These are phyloP conservation scores for Anticlea derivata DNA, from an alignment of 2,888 invertebrate species.

Conservation along the genomic window DNA sequence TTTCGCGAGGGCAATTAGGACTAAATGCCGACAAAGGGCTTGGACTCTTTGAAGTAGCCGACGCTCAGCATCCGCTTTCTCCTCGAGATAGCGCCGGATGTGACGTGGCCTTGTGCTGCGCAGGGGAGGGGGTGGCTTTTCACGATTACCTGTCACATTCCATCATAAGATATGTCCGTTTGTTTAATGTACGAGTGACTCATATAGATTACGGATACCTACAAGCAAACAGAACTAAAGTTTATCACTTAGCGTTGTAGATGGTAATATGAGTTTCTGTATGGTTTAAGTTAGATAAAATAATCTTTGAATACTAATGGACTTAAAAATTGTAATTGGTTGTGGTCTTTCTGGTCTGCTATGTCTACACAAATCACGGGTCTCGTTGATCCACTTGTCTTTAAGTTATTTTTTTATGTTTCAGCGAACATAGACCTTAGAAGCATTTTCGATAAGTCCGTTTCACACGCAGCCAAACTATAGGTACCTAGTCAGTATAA, in stretches of 20 bases:
- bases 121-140: slow-evolving; percentile 66
- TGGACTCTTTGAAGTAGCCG: slow-evolving; percentile 67
- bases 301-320: neutral
- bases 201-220: slow-evolving; percentile 43
- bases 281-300: neutral
- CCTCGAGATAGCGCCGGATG: slow-evolving; percentile 72
- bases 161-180: slow-evolving; percentile 58
- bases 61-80: slow-evolving; percentile 76
- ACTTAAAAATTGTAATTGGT: neutral
- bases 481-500: too few species aligned
- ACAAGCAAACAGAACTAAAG: neutral
- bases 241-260: neutral
- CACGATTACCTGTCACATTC: slow-evolving; percentile 80
- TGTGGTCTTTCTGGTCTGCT: too few species aligned
- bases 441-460: too few species aligned
- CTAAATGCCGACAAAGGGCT: slow-evolving; percentile 68
- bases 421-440: too few species aligned
- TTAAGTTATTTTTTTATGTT: too few species aligned
- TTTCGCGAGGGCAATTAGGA: slow-evolving; percentile 73
- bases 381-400: too few species aligned
- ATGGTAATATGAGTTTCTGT: too few species aligned
- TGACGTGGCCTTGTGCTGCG: slow-evolving; percentile 73
- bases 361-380: too few species aligned
- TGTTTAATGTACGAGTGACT: slow-evolving; percentile 56
- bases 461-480: too few species aligned